Percentiles rank a stretch among this genome's conserved stretches.
Conservation (phyloP, 37 sponge, comb jelly and placozoan genomes). For the Sycon ciliatum region DNA sequence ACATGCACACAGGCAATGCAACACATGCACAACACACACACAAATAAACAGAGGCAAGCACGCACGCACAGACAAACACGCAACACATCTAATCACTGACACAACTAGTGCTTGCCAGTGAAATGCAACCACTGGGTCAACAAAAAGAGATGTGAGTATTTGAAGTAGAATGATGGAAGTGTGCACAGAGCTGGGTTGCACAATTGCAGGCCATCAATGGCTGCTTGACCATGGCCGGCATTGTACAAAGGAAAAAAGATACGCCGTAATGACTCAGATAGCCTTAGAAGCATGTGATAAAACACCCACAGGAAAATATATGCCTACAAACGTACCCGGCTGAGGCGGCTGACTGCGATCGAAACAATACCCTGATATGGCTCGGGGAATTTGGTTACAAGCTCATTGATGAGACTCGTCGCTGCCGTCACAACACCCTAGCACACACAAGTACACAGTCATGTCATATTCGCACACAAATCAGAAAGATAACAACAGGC, state of each 20-base stretch:
- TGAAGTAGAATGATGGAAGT: no score
- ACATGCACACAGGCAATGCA: not conserved
- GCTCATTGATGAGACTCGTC: constrained; percentile 69
- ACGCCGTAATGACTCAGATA: not conserved
- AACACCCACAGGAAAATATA: not conserved
- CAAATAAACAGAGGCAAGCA: not conserved
- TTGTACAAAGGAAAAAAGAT: no score
- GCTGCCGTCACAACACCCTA: constrained; percentile 86
- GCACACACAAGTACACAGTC: not conserved
- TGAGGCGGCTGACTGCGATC: constrained; percentile 51
- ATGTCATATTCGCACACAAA: not conserved
- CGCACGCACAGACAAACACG: not conserved
- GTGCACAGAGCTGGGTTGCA: no score
- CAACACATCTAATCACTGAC: not conserved
- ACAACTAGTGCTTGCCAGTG: no score
- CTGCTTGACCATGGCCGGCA: no score
- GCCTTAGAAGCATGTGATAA: not conserved
- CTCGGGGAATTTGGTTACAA: constrained; percentile 43
- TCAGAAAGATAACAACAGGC: not conserved
- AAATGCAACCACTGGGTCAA: no score
- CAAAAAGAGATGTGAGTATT: no score
- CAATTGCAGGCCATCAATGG: no score
- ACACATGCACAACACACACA: not conserved
- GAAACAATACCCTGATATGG: constrained; percentile 54
- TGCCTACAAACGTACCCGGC: constrained; percentile 42